These are phyloP conservation scores for Orgyia antiqua DNA, from an alignment of 2,888 invertebrate genomes.

Conservation along the genomic window DNA sequence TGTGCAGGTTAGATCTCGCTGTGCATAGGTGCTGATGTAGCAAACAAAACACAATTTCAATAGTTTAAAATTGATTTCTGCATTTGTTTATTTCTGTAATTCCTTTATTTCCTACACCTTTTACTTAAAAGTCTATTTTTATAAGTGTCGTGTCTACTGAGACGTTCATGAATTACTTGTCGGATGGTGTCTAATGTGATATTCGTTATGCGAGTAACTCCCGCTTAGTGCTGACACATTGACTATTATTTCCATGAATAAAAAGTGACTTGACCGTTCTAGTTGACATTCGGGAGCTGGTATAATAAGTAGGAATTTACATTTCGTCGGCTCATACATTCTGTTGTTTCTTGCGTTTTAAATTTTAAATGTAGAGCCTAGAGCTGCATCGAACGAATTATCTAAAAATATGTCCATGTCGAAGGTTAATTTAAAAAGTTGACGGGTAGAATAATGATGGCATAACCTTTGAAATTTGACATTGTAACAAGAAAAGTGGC, in stretches of 20 bases:
- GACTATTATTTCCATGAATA: conserved; percentile 57
- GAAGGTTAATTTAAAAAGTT: conserved; percentile 48
- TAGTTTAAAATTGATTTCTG: too few relatives aligned
- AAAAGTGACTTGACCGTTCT: conserved; percentile 48
- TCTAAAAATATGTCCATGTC: conserved; percentile 21
- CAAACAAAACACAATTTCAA: too few relatives aligned
- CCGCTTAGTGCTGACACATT: conserved; percentile 48
- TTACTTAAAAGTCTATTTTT: too few relatives aligned
- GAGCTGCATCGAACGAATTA: conserved; percentile 20
- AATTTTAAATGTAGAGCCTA: conserved; percentile 19
- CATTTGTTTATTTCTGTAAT: too few relatives aligned
- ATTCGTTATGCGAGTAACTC: conserved; percentile 25
- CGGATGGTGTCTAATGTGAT: conserved; percentile 26
- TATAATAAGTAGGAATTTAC: conserved; percentile 57
- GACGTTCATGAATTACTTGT: conserved; percentile 20
- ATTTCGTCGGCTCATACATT: conserved; percentile 43
- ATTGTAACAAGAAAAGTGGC: conserved; percentile 40
- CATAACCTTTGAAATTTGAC: conserved; percentile 48
- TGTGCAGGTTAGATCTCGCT: too few relatives aligned
- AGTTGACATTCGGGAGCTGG: conserved; percentile 52
- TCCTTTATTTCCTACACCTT: too few relatives aligned
- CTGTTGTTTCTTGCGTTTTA: conserved; percentile 35
- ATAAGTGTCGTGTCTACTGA: too few relatives aligned
- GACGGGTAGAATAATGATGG: conserved; percentile 39
- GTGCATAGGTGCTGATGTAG: too few relatives aligned